These are phyloP conservation scores for Oriolus oriolus DNA, from an alignment of 2,113 vertebrate genomes.

Conservation along the genomic window DNA sequence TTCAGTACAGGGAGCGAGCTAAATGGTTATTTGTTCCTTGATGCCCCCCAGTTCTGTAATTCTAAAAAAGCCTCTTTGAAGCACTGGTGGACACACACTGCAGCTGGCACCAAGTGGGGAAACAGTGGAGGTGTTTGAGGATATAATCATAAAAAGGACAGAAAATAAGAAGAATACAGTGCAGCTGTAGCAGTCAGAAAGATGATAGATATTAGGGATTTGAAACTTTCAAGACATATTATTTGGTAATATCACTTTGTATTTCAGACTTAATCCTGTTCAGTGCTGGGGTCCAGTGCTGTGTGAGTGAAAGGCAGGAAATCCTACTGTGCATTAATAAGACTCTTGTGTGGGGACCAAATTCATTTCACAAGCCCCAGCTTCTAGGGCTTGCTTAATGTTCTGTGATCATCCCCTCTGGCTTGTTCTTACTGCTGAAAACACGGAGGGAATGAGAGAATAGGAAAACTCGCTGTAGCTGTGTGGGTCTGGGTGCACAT, in stretches of 20 bases:
- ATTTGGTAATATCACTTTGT: not conserved
- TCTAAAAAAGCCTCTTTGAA: not conserved
- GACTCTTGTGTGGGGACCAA: not conserved
- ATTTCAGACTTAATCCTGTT: not conserved
- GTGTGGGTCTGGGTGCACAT: fast-evolving
- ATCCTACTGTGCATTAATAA: not conserved
- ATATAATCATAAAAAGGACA: not conserved
- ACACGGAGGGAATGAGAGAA: not conserved
- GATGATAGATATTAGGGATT: not conserved
- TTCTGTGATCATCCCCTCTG: not conserved
- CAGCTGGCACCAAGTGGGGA: not conserved
- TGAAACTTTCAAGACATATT: not conserved
- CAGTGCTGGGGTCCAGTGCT: not conserved
- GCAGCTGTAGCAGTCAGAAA: not conserved
- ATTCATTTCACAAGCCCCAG: not conserved
- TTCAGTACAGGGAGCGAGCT: not conserved
- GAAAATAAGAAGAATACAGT: not conserved
- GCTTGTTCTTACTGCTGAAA: not conserved
- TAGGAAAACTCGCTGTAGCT: not conserved
- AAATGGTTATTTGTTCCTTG: not conserved
- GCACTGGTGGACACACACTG: not conserved
- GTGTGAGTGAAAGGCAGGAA: not conserved
- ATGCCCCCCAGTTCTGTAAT: not conserved
- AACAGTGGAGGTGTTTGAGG: not conserved
- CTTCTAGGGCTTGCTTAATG: not conserved